Percentiles rank a stretch among this genome's conserved stretches.
Conservation (phyloP, 2,113 vertebrate species). For the Rhabdomys dilectus region DNA sequence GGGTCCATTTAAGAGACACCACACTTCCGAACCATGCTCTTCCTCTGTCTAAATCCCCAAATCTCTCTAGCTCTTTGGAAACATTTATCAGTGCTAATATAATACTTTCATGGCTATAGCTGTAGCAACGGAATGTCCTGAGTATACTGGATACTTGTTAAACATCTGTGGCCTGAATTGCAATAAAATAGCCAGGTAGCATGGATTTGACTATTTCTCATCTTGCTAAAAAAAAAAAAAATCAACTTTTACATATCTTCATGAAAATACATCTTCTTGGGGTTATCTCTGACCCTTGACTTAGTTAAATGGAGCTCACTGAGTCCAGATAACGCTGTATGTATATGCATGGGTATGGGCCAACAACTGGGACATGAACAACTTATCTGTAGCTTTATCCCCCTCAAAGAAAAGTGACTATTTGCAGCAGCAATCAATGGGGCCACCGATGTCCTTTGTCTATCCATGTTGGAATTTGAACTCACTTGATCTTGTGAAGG, state of each 20-base stretch:
- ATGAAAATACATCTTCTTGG: background rate
- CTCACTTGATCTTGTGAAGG: background rate
- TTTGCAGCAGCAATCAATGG: background rate
- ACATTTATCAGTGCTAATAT: background rate
- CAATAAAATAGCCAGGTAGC: background rate
- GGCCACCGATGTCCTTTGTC: background rate
- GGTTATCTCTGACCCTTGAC: background rate
- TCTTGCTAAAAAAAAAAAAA: background rate
- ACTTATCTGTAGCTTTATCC: background rate
- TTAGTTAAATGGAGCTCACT: background rate
- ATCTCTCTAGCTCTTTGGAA: background rate
- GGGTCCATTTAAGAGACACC: background rate
- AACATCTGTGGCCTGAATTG: background rate
- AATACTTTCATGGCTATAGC: background rate
- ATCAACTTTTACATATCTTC: background rate
- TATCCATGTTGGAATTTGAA: background rate
- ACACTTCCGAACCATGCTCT: background rate
- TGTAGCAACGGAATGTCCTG: background rate
- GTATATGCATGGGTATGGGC: background rate
- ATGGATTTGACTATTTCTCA: background rate
- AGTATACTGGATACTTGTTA: background rate
- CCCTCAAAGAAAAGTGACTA: background rate
- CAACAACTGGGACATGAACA: background rate
- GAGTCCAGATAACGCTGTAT: background rate
- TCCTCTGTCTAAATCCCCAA: background rate